Evolutionary conservation across 2,797 vertebrate species (phyloP).

Genomic region (Mycteria americana): DNA sequence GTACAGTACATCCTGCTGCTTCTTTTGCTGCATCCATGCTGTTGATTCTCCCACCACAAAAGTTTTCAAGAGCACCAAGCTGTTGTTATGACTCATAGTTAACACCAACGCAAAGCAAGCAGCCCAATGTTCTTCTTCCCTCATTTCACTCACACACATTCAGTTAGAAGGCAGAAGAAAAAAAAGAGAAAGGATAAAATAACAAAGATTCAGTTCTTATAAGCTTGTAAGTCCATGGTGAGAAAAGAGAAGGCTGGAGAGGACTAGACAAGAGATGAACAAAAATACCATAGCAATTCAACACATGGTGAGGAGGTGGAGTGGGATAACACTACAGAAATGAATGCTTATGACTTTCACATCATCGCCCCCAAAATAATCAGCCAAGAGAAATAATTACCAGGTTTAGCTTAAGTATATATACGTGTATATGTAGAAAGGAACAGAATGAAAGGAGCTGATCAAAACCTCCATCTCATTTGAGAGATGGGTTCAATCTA

Average conservation of each 20-base stretch:
- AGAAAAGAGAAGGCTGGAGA: conserved; percentile 69
- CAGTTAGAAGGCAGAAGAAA: neutral
- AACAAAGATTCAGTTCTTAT: conserved; percentile 61
- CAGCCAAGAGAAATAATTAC: conserved; percentile 67
- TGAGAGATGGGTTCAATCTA: neutral
- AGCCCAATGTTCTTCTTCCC: conserved; percentile 53
- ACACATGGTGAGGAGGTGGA: conserved; percentile 80
- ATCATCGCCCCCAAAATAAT: conserved; percentile 73
- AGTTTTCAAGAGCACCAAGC: conserved; percentile 64
- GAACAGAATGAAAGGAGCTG: conserved; percentile 54
- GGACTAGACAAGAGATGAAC: conserved; percentile 72
- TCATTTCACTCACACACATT: conserved; percentile 65
- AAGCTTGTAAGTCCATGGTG: conserved; percentile 47
- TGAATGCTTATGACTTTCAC: conserved; percentile 74
- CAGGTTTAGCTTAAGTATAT: conserved; percentile 66
- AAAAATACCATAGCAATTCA: conserved; percentile 73
- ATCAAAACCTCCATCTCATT: neutral
- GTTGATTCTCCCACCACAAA: conserved; percentile 63
- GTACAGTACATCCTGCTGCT: conserved; percentile 62
- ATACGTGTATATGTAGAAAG: neutral
- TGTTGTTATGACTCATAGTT: conserved; percentile 72
- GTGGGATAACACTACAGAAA: conserved; percentile 76
- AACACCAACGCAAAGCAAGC: conserved; percentile 70
- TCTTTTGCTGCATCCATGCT: conserved; percentile 58
- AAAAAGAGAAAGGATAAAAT: neutral